Evolutionary conservation across 2,888 invertebrate genomes (phyloP), one percentile per base, ranked within the genome.

Genomic region (Eubasilissa splendida): DNA sequence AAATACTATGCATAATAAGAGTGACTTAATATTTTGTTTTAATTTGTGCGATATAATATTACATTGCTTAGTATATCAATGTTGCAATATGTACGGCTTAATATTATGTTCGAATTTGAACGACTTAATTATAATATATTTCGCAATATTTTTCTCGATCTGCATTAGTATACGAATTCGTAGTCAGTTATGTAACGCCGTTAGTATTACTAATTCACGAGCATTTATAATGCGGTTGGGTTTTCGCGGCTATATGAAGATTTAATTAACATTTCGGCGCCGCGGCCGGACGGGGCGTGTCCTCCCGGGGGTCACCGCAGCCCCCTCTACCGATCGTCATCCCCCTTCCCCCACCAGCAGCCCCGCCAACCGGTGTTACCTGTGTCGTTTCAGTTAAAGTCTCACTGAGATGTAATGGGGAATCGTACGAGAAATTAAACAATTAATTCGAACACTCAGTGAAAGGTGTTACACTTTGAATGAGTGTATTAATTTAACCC

Each of bases 201-300:
- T 76, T 31, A 63, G 22, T 60, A 76, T 78, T 70, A 79, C 75
- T 79, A 79, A 78, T 76, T 78, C 60, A 71, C 63, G 70, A 58
- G 77, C 80, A 77, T 80, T 82, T 80, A 82, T 82, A 80, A 80
- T 56, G 65, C 50, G 77, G 81, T 53, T 75, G 65, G 33, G 50
- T 58, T 58, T 53, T 74, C 76, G 63, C 76, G 79, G 79, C 82
- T 76, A 83, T 83, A 83, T 80, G 84, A 84, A 84, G 85, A 83
- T 81, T 80, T 83, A 83, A 85, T 85, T 85, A 85, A 85, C 84
- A 83, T 82, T 74, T 77, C 77, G 71, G 81, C 80, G 68, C 83
- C 82, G 82, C 80, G 84, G 80, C 84, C 83, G 75, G 84, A 79
- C 84, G 83, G 83, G 70, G 79, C 66, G 76, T 33, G 50, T 50